phyloP scores from a whole-genome alignment of 2,797 vertebrate species.

The Tadarida brasiliensis region DNA sequence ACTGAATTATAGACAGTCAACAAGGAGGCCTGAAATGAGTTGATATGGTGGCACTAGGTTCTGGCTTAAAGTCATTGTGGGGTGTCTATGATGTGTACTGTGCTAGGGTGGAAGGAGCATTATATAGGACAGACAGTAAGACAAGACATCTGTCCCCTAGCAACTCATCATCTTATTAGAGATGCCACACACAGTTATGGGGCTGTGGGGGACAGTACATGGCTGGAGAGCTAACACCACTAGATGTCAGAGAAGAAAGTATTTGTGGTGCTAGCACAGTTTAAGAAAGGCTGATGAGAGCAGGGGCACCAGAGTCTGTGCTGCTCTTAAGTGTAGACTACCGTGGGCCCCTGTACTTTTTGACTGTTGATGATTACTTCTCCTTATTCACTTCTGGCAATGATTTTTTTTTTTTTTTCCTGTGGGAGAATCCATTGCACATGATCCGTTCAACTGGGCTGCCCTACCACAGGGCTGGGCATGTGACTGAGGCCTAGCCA shows the following conservation, averaged over 20 bases:
- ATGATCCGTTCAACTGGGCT: neutral
- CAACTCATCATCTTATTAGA: neutral
- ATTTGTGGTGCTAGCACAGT: neutral
- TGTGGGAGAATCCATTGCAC: neutral
- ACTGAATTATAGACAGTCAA: neutral
- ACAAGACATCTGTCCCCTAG: neutral
- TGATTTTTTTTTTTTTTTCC: neutral
- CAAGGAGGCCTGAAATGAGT: neutral
- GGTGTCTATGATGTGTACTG: neutral
- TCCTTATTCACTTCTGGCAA: neutral
- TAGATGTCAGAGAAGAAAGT: conserved; percentile 6
- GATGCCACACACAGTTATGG: neutral
- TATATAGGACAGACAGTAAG: neutral
- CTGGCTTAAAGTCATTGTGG: neutral
- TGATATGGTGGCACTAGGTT: neutral
- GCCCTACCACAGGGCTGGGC: neutral
- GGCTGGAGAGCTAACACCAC: neutral
- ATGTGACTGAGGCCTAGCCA: neutral
- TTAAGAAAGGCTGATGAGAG: neutral
- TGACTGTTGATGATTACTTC: neutral
- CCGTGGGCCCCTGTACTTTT: neutral
- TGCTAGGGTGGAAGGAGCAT: neutral
- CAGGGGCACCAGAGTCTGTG: neutral
- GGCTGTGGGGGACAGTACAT: neutral
- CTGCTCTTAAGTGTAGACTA: neutral